These are phyloP conservation scores for Trachelus iudaicus DNA, from an alignment of 2,888 invertebrate species.

Conservation along the genomic window DNA sequence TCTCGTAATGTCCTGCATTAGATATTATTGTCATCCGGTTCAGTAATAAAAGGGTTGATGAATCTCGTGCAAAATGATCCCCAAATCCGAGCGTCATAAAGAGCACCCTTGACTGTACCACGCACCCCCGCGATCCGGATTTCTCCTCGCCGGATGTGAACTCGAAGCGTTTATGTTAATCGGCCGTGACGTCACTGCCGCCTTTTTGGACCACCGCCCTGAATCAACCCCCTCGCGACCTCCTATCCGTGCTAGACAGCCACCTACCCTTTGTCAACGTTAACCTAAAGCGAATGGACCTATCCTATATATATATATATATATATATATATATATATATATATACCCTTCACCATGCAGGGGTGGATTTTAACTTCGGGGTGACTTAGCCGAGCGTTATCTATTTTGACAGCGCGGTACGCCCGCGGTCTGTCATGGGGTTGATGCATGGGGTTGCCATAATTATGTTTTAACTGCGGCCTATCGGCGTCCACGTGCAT, in stretches of 20 bases:
- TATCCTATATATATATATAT: constrained; percentile 31
- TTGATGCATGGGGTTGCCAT: constrained; percentile 37
- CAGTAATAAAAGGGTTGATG: constrained; percentile 57
- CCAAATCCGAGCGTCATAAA: constrained; percentile 22
- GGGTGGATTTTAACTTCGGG: constrained; percentile 62
- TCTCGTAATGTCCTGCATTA: constrained; percentile 58
- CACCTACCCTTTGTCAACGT: constrained; percentile 54
- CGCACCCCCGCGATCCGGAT: constrained; percentile 16
- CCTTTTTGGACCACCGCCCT: constrained; percentile 27
- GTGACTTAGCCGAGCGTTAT: constrained; percentile 63
- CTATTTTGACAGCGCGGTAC: constrained; percentile 64
- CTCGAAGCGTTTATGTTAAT: constrained; percentile 51
- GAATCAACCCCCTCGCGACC: constrained; percentile 45
- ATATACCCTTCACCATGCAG: constrained; percentile 23
- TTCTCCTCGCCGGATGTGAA: constrained; percentile 21
- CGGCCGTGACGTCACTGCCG: constrained; percentile 49
- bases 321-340: background rate
- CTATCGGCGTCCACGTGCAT: background rate
- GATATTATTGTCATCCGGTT: constrained; percentile 58
- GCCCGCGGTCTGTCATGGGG: constrained; percentile 58
- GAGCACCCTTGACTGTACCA: constrained; percentile 36
- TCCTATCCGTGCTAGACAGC: background rate
- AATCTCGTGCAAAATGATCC: constrained; percentile 23
- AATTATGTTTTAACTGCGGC: constrained; percentile 58
- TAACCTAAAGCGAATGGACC: constrained; percentile 61